Evolutionary conservation across 2,888 invertebrate species (phyloP).

Genomic region (Conus canariensis): DNA sequence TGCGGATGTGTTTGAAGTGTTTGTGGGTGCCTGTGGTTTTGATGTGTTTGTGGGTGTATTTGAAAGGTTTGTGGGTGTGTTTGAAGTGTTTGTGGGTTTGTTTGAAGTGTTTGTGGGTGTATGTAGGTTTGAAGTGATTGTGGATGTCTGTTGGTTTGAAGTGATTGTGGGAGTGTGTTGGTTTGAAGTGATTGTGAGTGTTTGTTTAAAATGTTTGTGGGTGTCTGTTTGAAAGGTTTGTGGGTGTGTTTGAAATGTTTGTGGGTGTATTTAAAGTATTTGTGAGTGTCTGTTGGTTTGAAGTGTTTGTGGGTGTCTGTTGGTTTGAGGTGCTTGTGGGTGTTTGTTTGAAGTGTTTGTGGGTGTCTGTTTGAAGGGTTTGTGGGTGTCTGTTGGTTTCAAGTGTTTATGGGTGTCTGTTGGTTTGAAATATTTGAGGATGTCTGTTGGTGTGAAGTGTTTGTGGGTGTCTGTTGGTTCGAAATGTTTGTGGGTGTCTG

Average conservation of each 20-base stretch:
- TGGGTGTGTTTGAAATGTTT: background rate
- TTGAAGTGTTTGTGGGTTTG: too few relatives aligned
- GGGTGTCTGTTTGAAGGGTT: background rate
- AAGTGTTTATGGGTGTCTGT: too few relatives aligned
- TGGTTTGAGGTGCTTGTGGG: background rate
- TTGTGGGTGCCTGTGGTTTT: too few relatives aligned
- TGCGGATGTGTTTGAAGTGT: background rate
- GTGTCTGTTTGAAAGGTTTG: background rate
- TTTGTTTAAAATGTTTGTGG: background rate
- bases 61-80: too few relatives aligned
- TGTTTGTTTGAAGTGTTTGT: background rate
- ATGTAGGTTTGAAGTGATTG: background rate
- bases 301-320: background rate
- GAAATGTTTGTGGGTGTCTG: background rate
- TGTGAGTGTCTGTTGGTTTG: background rate
- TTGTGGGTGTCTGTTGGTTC: background rate
- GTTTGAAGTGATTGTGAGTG: background rate
- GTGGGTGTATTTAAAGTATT: background rate
- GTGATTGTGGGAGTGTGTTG: background rate
- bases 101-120: background rate
- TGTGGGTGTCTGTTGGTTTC: too few relatives aligned
- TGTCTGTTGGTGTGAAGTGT: background rate
- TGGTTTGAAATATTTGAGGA: background rate
- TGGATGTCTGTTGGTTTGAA: background rate
- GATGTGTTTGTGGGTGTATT: background rate